A percentile compares a stretch with the other conserved stretches of the same genome.
Evolutionary conservation across 2,113 vertebrate species (phyloP).

Genomic region (Saimiri boliviensis): DNA sequence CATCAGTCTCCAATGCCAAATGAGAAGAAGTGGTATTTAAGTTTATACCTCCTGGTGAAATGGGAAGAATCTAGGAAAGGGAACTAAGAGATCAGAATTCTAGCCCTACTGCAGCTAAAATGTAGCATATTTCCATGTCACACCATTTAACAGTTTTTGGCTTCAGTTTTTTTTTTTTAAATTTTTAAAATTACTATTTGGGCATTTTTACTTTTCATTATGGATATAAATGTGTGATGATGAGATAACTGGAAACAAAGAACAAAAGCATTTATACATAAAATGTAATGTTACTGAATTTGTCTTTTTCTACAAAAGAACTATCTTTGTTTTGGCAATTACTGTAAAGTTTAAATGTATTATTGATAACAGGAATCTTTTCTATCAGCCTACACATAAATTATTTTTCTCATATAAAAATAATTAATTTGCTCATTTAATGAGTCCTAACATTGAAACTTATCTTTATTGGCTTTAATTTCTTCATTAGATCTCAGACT

Average conservation of each 20-base stretch:
- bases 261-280: neutral
- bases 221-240: neutral
- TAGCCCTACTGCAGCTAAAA: neutral
- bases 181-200: neutral
- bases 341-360: neutral
- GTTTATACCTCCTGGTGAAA: neutral
- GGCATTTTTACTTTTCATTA: neutral
- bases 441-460: neutral
- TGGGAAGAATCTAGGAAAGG: neutral
- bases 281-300: neutral
- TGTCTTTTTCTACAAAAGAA: neutral
- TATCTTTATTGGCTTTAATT: neutral
- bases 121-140: neutral
- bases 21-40: neutral
- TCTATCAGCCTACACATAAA: neutral
- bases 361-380: neutral
- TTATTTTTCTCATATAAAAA: neutral
- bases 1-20: neutral
- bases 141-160: neutral
- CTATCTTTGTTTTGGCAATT: neutral
- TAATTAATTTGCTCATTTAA: neutral
- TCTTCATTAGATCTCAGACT: neutral
- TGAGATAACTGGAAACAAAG: neutral
- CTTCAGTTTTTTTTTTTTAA: neutral
- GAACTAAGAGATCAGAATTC: neutral